phyloP scores from a whole-genome alignment of 2,888 invertebrate genomes.

The Sinodicranocentrus sp. region DNA sequence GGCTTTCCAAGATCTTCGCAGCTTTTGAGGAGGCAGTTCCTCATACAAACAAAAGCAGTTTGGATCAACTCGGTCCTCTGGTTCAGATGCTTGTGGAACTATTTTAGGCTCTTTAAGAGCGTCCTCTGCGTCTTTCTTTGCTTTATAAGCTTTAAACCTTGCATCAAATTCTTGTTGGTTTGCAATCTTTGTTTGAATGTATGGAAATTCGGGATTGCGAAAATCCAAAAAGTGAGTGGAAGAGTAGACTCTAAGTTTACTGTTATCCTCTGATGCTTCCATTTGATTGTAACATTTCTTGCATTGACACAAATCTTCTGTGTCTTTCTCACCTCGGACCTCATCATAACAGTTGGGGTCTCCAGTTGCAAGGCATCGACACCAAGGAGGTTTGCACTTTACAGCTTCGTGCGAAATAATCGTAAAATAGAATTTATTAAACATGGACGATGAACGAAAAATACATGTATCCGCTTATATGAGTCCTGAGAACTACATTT shows the following conservation, averaged over 20 bases:
- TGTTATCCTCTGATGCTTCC: conserved; percentile 52
- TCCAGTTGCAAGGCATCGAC: conserved; percentile 73
- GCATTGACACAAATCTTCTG: conserved; percentile 68
- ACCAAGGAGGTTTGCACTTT: conserved; percentile 70
- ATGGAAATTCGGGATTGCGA: conserved; percentile 69
- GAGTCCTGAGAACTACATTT: too few relatives aligned
- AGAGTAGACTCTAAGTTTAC: conserved; percentile 61
- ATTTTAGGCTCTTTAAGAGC: conserved; percentile 69
- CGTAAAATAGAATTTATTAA: too few relatives aligned
- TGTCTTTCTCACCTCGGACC: conserved; percentile 60
- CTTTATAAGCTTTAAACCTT: conserved; percentile 67
- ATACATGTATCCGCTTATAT: too few relatives aligned
- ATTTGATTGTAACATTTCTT: conserved; percentile 65
- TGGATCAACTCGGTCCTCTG: conserved; percentile 54
- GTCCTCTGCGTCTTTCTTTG: conserved; percentile 70
- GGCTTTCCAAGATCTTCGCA: conserved; percentile 52
- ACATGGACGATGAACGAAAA: too few relatives aligned
- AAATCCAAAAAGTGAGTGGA: conserved; percentile 71
- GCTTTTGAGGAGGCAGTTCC: conserved; percentile 41
- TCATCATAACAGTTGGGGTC: conserved; percentile 73
- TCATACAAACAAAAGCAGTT: conserved; percentile 67
- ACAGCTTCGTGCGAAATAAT: conserved; percentile 18
- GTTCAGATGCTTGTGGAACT: conserved; percentile 27
- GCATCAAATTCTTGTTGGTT: conserved; percentile 65
- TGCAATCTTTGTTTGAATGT: conserved; percentile 65